These are phyloP conservation scores for Eristalis intricaria DNA, from an alignment of 2,888 invertebrate genomes.

Conservation along the genomic window DNA sequence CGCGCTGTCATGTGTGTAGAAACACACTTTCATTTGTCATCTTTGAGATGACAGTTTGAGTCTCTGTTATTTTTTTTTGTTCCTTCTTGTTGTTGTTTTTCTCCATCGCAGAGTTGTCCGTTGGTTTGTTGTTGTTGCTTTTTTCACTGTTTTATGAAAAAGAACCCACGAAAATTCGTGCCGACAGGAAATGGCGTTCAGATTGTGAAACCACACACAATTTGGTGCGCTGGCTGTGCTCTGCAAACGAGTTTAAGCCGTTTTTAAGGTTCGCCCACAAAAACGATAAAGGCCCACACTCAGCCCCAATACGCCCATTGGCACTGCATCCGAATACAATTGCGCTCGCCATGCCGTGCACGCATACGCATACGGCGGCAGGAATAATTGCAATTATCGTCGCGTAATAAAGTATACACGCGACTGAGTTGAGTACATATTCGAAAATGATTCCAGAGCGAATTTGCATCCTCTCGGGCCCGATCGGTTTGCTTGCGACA, in stretches of 20 bases:
- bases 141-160: constrained; percentile 19
- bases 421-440: constrained; percentile 13
- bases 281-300: constrained; percentile 72
- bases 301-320: constrained; percentile 71
- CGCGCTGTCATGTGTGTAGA: background rate
- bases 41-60: constrained; percentile 34
- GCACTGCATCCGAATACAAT: constrained; percentile 58
- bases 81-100: background rate
- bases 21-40: constrained; percentile 64
- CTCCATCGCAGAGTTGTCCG: background rate
- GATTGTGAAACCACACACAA: constrained; percentile 66
- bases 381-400: constrained; percentile 70
- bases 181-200: constrained; percentile 70
- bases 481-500: constrained; percentile 40
- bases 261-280: constrained; percentile 68
- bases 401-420: constrained; percentile 59
- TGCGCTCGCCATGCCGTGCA: constrained; percentile 21
- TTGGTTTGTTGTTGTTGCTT: background rate
- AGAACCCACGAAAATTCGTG: constrained; percentile 66
- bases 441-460: constrained; percentile 56
- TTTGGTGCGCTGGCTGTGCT: constrained; percentile 61
- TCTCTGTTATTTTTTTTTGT: background rate
- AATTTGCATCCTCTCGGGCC: constrained; percentile 56
- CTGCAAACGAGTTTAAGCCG: constrained; percentile 45
- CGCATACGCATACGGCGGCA: constrained; percentile 56